These are phyloP conservation scores for Cuculus canorus DNA, from an alignment of 2,797 vertebrate species.

Conservation along the genomic window DNA sequence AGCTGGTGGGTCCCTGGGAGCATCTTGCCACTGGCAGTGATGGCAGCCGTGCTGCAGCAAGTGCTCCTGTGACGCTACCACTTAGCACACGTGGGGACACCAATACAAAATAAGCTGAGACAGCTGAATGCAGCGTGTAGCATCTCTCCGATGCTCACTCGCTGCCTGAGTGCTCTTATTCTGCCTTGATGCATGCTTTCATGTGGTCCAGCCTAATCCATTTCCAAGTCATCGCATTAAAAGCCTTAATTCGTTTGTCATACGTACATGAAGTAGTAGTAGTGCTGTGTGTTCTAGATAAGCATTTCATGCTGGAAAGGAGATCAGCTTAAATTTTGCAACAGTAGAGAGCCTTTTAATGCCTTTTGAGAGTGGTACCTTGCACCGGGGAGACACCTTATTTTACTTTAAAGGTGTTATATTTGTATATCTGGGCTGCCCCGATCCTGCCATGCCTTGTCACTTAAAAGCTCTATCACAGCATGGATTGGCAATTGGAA, in stretches of 20 bases:
- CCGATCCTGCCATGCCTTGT: fast-evolving
- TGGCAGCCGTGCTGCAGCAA: background rate
- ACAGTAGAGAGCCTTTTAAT: fast-evolving
- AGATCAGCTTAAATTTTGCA: background rate
- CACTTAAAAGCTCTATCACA: fast-evolving
- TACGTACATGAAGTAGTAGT: fast-evolving
- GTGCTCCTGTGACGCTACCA: fast-evolving
- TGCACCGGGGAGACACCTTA: background rate
- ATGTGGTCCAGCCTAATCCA: background rate
- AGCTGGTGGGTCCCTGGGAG: background rate
- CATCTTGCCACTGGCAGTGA: background rate
- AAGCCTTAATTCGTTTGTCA: background rate
- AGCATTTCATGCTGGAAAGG: background rate
- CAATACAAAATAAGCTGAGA: fast-evolving
- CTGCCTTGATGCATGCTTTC: background rate
- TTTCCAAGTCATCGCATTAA: background rate
- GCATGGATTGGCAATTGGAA: background rate
- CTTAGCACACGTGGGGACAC: fast-evolving
- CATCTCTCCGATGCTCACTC: background rate
- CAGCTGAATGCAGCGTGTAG: fast-evolving
- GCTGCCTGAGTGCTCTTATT: background rate
- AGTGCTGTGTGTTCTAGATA: background rate
- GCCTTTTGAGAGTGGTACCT: background rate
- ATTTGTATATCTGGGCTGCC: background rate
- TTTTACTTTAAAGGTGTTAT: background rate